Base-by-base conservation (phyloP, 2,888 invertebrate genomes). In the Phania funesta region DNA sequence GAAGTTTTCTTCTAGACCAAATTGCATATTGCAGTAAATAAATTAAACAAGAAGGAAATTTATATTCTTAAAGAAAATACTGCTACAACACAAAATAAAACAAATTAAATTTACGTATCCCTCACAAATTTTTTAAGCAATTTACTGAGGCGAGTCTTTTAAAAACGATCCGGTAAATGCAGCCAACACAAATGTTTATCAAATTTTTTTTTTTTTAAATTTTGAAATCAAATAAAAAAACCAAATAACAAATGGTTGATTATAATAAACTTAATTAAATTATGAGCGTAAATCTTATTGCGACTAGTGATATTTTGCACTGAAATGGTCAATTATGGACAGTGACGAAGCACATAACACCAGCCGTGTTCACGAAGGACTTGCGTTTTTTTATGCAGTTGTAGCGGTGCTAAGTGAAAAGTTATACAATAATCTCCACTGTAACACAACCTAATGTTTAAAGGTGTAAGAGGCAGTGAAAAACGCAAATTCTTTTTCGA, bases 301-400 rank as follows among this genome's bases (percentile, higher is more conserved):
- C 52, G 32, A 24, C 38, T 22, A 38, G 26, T 62, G 48, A 56
- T 77, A 73, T 76, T 76, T 54, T 60, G 44, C 44, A 48, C 52
- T 50, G 32, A 20, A 73, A 83, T 79, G 41, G 80, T 29, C 80
- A 81, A 85, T 84, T 84, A 85, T 44, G 70, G 67, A 52, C 73
- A 64, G 68, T 85, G 85, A 85, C 82, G 76, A 82, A 73, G 74
- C 64, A 75, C 84, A 84, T 38, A 83, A 84, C 83, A 85, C 84
- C 84, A 83, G 78, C 78, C 11, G 83, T 29, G 78, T 26, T 65
- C 46, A 67, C 74, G 38, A 56, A 62, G 68, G 65, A 82, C 74
- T 35, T 35, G 5, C 7, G 48, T 44, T 73, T 81, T 58, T 65
- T 56, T 26, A 44, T 41, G 24, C n/a, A 16, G 9, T 29, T 32